Percentiles rank a stretch among this genome's conserved stretches.
Evolutionary conservation across 2,797 vertebrate species (phyloP).

Genomic region (Smutsia temminckii): DNA sequence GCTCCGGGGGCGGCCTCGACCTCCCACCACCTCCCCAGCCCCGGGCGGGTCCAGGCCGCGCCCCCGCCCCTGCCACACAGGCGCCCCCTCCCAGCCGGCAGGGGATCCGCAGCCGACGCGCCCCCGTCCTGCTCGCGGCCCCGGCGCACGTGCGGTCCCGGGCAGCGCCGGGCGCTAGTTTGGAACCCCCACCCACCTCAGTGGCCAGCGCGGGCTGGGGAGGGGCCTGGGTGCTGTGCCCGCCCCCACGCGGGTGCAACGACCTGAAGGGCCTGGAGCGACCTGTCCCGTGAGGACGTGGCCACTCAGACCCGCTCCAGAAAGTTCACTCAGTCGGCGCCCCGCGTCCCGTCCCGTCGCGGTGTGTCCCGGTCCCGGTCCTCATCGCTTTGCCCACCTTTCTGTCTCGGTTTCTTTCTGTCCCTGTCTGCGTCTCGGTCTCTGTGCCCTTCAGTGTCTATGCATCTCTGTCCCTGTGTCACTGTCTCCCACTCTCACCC

Average conservation of each 20-base stretch:
- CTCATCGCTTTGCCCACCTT: neutral
- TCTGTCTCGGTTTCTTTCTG: neutral
- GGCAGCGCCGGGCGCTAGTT: slow-evolving; percentile 57
- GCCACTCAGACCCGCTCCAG: slow-evolving; percentile 62
- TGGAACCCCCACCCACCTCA: neutral
- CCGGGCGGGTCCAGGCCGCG: slow-evolving; percentile 70
- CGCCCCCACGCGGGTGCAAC: neutral
- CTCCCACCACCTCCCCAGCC: slow-evolving; percentile 42
- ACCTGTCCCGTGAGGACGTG: slow-evolving; percentile 63
- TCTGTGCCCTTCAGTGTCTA: slow-evolving; percentile 14
- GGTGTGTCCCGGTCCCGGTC: slow-evolving; percentile 44
- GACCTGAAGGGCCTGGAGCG: neutral
- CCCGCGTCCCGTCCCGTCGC: slow-evolving; percentile 47
- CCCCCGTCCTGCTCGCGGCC: neutral
- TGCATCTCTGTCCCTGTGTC: neutral
- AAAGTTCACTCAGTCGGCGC: slow-evolving; percentile 75
- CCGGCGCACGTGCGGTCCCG: slow-evolving; percentile 72
- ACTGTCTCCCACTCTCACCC: neutral
- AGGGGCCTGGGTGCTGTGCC: neutral
- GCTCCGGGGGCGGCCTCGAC: slow-evolving; percentile 58
- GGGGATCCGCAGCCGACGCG: slow-evolving; percentile 67
- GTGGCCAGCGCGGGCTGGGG: neutral
- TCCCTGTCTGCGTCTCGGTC: neutral
- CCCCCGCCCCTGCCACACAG: slow-evolving; percentile 64
- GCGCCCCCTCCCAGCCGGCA: slow-evolving; percentile 68